Evolutionary conservation across 1,140 invertebrate genomes (phyloP), one percentile per base, ranked within the genome.

Genomic region (Ceratitis capitata): DNA sequence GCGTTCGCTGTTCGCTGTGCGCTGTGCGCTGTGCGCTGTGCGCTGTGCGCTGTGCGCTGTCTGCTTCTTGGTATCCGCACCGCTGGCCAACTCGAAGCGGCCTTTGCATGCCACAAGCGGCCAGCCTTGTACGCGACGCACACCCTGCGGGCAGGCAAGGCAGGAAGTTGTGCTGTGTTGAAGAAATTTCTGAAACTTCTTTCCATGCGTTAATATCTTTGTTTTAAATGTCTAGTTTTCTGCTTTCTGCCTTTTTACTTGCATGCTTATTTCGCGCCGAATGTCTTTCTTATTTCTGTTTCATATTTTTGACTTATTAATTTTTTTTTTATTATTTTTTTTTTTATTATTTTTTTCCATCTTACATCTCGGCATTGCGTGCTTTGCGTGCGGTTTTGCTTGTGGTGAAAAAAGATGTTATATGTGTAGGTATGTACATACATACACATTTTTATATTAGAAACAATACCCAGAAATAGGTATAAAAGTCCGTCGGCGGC

Each of bases 81-180:
- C 64, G 64, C 64, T 42, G n/a, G 35, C 64, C 69, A 78, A 42
- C 69, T 14, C 19, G 16, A 35, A 78, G 23, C 56, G 61, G 32
- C 61, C 61, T 69, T 69, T 69, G 61, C 35, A 69, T 69, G 61
- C 61, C 61, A 69, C 61, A 69, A 69, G 61, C 61, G 29, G 19
- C 61, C 69, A 78, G 12, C 42, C 39, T 78, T 78, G 69, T 23
- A 39, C 39, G 16, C 29, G 12, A 39, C 69, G 39, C n/a, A 78
- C 35, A 78, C 69, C 69, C 69, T 78, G 69, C 69, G 69, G 69
- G 69, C 69, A 78, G 69, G 39, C 69, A 78, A 78, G 69, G 39
- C 69, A 78, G 69, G 69, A 78, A 78, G 69, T 78, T 78, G 69
- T 78, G 39, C 39, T 78, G 42, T 78, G 69, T 78, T 32, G 69